Evolutionary conservation across 2,888 invertebrate genomes (phyloP), one percentile per base, ranked within the genome.

Genomic region (Portevinia maculata): DNA sequence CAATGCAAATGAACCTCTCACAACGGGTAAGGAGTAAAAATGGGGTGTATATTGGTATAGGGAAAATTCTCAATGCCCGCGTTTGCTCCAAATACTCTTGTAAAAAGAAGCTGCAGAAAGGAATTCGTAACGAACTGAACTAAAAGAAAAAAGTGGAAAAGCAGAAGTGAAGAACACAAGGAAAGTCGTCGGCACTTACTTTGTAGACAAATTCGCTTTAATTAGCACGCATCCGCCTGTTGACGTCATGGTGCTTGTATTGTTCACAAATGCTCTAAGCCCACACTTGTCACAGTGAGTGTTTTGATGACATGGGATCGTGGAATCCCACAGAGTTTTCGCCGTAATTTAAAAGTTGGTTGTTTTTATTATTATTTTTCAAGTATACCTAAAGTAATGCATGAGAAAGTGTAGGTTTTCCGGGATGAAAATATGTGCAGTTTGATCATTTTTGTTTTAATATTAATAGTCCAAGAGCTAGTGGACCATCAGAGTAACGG

Each of bases 181-280:
- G 59, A 81, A 70, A 46, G 52, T 78, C 59, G 78, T 73, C 78
- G 84, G 84, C 84, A 84, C 79, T 84, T 84, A 64, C 84, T 84
- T 84, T 84, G 79, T 84, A 79, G 52, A 79, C 78, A 84, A 79
- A 84, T 84, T 74, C 64, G 79, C 78, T 84, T 79, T 78, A 84
- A 84, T 84, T 84, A 84, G 84, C 79, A 84, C 84, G 84, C 79
- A 84, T 84, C 73, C 73, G 84, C 84, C 79, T 84, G 78, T 84
- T 84, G 84, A 84, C 60, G 79, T 67, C 76, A 62, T 65, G 60
- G 46, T 50, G 70, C 64, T 76, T 64, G 65, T 48, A 71, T 76
- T 76, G 78, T 83, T 81, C 75, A 60, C 32, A 62, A 44, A 52
- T 46, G 13, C 75, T 70, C 69, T 55, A 53, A 64, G 60, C 53